Conservation (phyloP, 1,140 invertebrate species). For the Neuroterus valhalla region DNA sequence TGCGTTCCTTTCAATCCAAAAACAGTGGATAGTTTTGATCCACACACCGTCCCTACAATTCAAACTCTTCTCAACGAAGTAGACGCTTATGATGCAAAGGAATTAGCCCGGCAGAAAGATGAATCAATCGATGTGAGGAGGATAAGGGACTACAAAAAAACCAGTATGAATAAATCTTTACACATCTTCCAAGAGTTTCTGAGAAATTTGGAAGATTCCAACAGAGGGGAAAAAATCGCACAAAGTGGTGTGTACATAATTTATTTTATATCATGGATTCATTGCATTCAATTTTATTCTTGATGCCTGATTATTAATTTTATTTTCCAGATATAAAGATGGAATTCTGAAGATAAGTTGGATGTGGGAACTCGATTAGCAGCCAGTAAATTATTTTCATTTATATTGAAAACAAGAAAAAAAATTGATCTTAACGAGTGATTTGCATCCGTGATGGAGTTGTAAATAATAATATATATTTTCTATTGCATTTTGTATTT, state of each 20-base stretch:
- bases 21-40: constrained; percentile 85
- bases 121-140: constrained; percentile 66
- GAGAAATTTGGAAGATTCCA: constrained; percentile 75
- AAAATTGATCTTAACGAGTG: too few species aligned
- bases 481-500: too few species aligned
- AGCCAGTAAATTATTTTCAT: too few species aligned
- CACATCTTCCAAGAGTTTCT: constrained; percentile 85
- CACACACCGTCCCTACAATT: constrained; percentile 85
- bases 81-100: constrained; percentile 79
- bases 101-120: constrained; percentile 72
- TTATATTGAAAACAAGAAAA: too few species aligned
- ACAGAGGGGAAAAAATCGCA: constrained; percentile 57
- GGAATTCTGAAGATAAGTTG: constrained; percentile 57
- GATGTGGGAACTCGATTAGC: too few species aligned
- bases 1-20: constrained; percentile 90
- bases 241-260: constrained; percentile 55
- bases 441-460: too few species aligned
- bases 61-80: constrained; percentile 80
- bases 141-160: constrained; percentile 86
- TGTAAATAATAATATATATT: too few species aligned
- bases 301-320: constrained; percentile 39
- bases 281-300: too few species aligned
- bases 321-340: constrained; percentile 57
- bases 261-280: not conserved
- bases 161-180: constrained; percentile 81